Conservation (phyloP, 2,113 vertebrate species). For the Thinocorus orbignyianus region DNA sequence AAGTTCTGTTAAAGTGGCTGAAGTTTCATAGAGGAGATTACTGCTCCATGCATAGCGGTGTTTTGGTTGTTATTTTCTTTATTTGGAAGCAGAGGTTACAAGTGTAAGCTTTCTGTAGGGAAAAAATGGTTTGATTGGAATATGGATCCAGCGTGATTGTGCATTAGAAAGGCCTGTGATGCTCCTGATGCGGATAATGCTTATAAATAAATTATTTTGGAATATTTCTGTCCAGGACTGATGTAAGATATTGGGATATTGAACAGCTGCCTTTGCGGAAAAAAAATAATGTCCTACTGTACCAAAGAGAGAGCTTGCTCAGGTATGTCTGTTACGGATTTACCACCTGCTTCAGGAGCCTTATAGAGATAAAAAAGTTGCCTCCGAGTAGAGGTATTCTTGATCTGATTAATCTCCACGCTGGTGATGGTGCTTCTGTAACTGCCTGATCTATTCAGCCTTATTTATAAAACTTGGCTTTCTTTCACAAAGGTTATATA, state of each 20-base stretch:
- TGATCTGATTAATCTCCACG: background rate
- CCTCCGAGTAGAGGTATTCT: background rate
- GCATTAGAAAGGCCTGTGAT: background rate
- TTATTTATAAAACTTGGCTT: background rate
- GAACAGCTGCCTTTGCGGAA: slow-evolving; percentile 25
- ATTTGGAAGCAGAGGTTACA: background rate
- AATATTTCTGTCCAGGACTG: slow-evolving; percentile 47
- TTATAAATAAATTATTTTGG: slow-evolving; percentile 38
- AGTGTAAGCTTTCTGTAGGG: background rate
- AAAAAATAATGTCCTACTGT: slow-evolving; percentile 51
- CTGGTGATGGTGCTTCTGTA: background rate
- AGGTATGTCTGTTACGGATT: background rate
- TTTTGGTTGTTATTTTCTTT: background rate
- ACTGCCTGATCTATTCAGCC: background rate
- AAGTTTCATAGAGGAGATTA: background rate
- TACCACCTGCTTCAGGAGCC: background rate
- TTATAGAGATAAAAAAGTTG: background rate
- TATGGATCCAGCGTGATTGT: background rate
- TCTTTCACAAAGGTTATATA: background rate
- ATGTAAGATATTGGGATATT: slow-evolving; percentile 31
- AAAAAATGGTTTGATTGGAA: background rate
- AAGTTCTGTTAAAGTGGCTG: background rate
- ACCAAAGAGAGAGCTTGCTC: slow-evolving; percentile 48
- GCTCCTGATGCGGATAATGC: background rate
- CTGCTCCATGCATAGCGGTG: accelerated